A percentile compares a stretch with the other conserved stretches of the same genome.
These are phyloP conservation scores for Caradrina kadenii DNA, from an alignment of 2,888 invertebrate species.

Conservation along the genomic window DNA sequence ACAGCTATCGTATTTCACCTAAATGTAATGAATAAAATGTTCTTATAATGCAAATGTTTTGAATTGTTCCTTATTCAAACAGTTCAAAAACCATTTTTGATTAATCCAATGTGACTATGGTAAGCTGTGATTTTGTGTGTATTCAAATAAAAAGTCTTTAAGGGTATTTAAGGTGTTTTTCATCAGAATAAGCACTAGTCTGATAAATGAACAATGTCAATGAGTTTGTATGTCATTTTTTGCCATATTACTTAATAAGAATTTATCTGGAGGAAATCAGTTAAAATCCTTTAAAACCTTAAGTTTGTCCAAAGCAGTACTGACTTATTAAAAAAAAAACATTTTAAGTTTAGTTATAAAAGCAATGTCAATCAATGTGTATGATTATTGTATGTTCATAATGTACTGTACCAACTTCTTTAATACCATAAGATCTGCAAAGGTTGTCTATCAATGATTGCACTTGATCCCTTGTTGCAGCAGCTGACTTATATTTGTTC, in stretches of 20 bases:
- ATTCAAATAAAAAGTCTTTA: conserved; percentile 6
- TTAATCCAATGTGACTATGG: not conserved
- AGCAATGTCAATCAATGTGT: conserved; percentile 21
- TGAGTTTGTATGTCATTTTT: not conserved
- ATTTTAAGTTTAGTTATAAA: not conserved
- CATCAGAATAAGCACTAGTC: not conserved
- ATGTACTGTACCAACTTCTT: conserved; percentile 86
- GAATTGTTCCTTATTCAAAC: not conserved
- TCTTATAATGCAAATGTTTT: not conserved
- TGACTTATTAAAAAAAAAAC: not conserved
- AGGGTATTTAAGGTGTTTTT: not conserved
- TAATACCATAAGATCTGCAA: conserved; percentile 88
- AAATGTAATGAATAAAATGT: conserved; percentile 8
- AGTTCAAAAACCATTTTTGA: conserved; percentile 1
- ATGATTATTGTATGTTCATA: conserved; percentile 42
- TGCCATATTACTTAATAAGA: not conserved
- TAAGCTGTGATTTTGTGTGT: conserved; percentile 1
- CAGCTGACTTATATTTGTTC: conserved; percentile 91
- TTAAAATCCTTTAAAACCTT: not conserved
- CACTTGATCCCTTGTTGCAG: conserved; percentile 94
- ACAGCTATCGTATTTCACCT: conserved; percentile 94
- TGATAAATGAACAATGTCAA: not conserved
- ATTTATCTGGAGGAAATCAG: not conserved
- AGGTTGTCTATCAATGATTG: conserved; percentile 91
- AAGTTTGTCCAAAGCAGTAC: not conserved